Base-by-base conservation (phyloP, 2,797 vertebrate species). In the Neosilurus mollespiculum region DNA sequence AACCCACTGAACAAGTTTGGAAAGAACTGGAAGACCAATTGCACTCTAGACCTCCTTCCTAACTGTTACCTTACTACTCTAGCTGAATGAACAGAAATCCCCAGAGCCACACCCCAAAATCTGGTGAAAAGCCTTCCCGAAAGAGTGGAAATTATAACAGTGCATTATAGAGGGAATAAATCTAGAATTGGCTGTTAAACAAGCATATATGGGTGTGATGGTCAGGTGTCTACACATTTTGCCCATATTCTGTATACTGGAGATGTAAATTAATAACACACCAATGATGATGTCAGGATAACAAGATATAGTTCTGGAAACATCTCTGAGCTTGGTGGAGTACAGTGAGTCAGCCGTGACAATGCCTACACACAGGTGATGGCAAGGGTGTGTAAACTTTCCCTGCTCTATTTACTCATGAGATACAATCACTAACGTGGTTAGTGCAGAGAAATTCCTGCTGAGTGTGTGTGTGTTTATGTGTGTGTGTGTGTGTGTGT, bases 311-410 rank as follows among this genome's bases (percentile, higher is more conserved):
- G 30, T 20, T 82, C 70, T 64, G 66, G 84, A 84, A 82, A 82
- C 43, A 66, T 65, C 53, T 30, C 16, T 4, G 54, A 49, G 49
- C 34, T 65, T 80, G 58, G 76, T 59, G 82, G 80, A 78, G 71
- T n/a, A 14, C 58, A 34, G 49, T 84, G 82, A 88, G 77, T 87
- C 84, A 84, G 24, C 54, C 61, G 11, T 37, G 34, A 83, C 51
- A 56, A 43, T 69, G 26, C 65, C 75, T 26, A 18, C 71, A 83
- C 59, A 54, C 67, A 82, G 59, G 64, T 64, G 64, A 79, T 83
- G 73, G 59, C 51, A 81, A 26, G 62, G 81, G 82, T 75, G 83
- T 82, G 85, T 84, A 67, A 80, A 78, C 80, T 85, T 76, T 80
- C 56, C 65, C 34, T 81, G 54, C 22, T 71, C 56, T 79, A 30